Percentiles rank a stretch among this genome's conserved stretches.
These are phyloP conservation scores for Drosophila virilis DNA, from an alignment of 1,140 invertebrate species.

Conservation along the genomic window DNA sequence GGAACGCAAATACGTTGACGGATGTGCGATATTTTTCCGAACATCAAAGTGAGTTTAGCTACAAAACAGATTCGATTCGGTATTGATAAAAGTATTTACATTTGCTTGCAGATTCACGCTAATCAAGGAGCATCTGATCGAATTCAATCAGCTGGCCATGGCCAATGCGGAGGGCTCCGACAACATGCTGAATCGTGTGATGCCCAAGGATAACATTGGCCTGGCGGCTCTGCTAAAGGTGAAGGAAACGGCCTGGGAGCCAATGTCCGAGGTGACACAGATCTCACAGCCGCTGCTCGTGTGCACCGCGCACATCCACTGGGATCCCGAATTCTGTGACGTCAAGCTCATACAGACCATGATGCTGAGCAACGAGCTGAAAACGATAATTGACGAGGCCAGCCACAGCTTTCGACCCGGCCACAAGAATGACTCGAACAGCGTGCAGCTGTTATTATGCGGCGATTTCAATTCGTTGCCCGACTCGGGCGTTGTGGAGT, in stretches of 20 bases:
- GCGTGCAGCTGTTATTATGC: slow-evolving; percentile 97
- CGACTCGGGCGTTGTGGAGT: slow-evolving; percentile 99
- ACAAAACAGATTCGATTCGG: not conserved
- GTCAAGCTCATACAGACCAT: slow-evolving; percentile 99
- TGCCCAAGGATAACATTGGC: slow-evolving; percentile 99
- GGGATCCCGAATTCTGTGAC: slow-evolving; percentile 99
- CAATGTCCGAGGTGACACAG: slow-evolving; percentile 90
- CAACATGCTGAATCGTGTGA: slow-evolving; percentile 99
- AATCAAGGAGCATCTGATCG: slow-evolving; percentile 97
- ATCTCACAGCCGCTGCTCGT: slow-evolving; percentile 95
- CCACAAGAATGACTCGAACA: slow-evolving; percentile 89
- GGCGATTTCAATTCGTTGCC: slow-evolving; percentile 99
- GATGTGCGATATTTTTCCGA: slow-evolving; percentile 99
- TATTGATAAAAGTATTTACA: not conserved
- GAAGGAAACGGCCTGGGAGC: slow-evolving; percentile 96
- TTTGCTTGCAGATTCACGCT: slow-evolving; percentile 91
- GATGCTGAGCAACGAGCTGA: slow-evolving; percentile 98
- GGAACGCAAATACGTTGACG: slow-evolving; percentile 99
- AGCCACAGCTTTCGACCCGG: slow-evolving; percentile 86
- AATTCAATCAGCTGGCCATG: slow-evolving; percentile 99
- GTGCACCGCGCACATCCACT: slow-evolving; percentile 99
- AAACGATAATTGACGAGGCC: slow-evolving; percentile 92
- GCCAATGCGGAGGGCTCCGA: slow-evolving; percentile 98
- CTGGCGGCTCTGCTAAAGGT: slow-evolving; percentile 97
- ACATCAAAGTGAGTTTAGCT: slow-evolving; percentile 91